phyloP scores from a whole-genome alignment of 2,888 invertebrate species.

The Bombyx huttoni region DNA sequence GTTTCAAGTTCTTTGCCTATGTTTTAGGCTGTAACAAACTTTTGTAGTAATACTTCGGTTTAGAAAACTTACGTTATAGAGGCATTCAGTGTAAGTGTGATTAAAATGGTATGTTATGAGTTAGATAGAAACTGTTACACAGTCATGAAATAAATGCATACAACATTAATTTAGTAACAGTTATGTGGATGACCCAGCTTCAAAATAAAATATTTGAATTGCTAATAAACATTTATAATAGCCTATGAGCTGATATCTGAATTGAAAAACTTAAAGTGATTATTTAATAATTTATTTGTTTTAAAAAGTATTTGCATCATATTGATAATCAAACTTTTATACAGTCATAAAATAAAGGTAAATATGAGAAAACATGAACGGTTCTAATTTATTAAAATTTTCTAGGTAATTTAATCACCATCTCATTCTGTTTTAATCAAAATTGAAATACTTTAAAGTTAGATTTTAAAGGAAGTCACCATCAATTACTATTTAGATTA shows the following conservation, averaged over 20 bases:
- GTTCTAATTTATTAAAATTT: too few relatives aligned
- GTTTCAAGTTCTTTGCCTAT: slow-evolving; percentile 25
- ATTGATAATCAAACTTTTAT: too few relatives aligned
- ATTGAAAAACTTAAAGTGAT: too few relatives aligned
- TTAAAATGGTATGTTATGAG: slow-evolving; percentile 4
- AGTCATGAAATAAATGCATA: slow-evolving; percentile 5
- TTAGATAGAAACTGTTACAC: slow-evolving; percentile 5
- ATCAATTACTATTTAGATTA: too few relatives aligned
- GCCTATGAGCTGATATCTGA: not conserved
- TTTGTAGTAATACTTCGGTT: slow-evolving; percentile 23
- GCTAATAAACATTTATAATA: slow-evolving; percentile 7
- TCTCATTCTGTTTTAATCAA: too few relatives aligned
- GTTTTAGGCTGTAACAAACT: slow-evolving; percentile 31
- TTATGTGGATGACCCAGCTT: slow-evolving; percentile 10
- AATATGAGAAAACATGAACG: too few relatives aligned
- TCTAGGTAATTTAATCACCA: too few relatives aligned
- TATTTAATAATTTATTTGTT: too few relatives aligned
- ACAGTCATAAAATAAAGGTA: too few relatives aligned
- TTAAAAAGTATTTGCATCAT: too few relatives aligned
- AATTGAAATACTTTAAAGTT: too few relatives aligned
- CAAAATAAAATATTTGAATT: slow-evolving; percentile 12
- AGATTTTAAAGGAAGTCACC: too few relatives aligned
- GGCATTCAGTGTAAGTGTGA: slow-evolving; percentile 1
- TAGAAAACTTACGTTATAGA: slow-evolving; percentile 3
- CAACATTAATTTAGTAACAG: slow-evolving; percentile 7